Evolutionary conservation across 2,888 invertebrate species (phyloP).

Genomic region (Silvanus unidentatus): DNA sequence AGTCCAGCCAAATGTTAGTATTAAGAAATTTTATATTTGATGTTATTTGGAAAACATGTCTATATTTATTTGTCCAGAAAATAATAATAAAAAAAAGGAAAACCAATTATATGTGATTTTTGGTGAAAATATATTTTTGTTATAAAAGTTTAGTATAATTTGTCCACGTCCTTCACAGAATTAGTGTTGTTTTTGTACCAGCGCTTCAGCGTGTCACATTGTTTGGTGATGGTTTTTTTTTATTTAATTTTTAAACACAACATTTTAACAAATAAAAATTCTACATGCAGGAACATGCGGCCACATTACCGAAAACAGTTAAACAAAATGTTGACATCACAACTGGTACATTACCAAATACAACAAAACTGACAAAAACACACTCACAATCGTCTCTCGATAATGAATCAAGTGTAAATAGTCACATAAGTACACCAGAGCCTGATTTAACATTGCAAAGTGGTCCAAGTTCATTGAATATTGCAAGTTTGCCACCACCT

Average conservation of each 20-base stretch:
- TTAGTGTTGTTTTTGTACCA: conserved; percentile 7
- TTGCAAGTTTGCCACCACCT: conserved; percentile 5
- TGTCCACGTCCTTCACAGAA: too few relatives aligned
- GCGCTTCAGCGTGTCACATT: conserved; percentile 9
- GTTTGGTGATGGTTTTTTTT: conserved; percentile 18
- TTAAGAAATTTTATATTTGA: conserved; percentile 32
- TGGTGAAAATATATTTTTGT: conserved; percentile 41
- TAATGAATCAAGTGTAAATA: not conserved
- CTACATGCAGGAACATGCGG: conserved; percentile 25
- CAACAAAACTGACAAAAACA: not conserved
- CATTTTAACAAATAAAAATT: conserved; percentile 26
- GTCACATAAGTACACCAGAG: not conserved
- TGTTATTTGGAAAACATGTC: conserved; percentile 27
- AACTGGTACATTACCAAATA: conserved; percentile 22
- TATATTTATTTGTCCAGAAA: conserved; percentile 20
- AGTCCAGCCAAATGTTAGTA: conserved; percentile 26
- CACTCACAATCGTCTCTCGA: not conserved
- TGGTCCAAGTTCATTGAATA: too few relatives aligned
- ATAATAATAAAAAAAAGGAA: conserved; percentile 19
- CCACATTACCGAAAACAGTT: conserved; percentile 36
- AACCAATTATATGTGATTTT: conserved; percentile 37
- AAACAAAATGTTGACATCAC: conserved; percentile 29
- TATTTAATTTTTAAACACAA: conserved; percentile 17
- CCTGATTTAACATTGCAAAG: not conserved
- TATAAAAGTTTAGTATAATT: conserved; percentile 26